Conservation (phyloP, 2,888 invertebrate genomes). For the Parapristionchus giblindavisi region DNA sequence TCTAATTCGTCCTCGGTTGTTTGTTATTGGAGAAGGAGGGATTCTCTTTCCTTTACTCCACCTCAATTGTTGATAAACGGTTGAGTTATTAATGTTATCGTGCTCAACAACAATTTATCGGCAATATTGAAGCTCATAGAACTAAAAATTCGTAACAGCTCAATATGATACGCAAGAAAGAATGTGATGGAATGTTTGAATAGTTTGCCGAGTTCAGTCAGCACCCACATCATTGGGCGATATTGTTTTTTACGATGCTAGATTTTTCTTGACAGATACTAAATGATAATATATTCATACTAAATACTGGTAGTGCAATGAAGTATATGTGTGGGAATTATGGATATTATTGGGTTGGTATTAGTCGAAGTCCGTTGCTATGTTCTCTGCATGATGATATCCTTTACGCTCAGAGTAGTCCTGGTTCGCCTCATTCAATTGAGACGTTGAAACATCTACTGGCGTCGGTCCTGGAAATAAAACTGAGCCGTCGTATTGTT, state of each 20-base stretch:
- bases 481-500: background rate
- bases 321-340: background rate
- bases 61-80: constrained; percentile 52
- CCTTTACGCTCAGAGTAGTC: constrained; percentile 90
- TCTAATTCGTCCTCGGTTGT: constrained; percentile 55
- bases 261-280: too few species aligned
- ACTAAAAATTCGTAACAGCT: too few species aligned
- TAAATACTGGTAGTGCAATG: too few species aligned
- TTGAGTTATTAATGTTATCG: too few species aligned
- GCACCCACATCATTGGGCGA: constrained; percentile 31
- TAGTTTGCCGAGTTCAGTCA: background rate
- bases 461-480: constrained; percentile 39
- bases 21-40: constrained; percentile 38
- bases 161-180: too few species aligned
- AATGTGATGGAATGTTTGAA: constrained; percentile 19
- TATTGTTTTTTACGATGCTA: too few species aligned
- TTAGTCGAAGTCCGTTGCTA: constrained; percentile 53
- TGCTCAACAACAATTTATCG: constrained; percentile 27
- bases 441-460: constrained; percentile 76
- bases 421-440: constrained; percentile 91
- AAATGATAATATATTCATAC: too few species aligned
- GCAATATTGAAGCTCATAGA: too few species aligned
- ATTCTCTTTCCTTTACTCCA: constrained; percentile 50
- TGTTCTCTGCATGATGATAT: constrained; percentile 77
- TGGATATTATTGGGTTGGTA: background rate